Conservation (phyloP, 1,140 invertebrate genomes). For the Leptinotarsa lineolata region DNA sequence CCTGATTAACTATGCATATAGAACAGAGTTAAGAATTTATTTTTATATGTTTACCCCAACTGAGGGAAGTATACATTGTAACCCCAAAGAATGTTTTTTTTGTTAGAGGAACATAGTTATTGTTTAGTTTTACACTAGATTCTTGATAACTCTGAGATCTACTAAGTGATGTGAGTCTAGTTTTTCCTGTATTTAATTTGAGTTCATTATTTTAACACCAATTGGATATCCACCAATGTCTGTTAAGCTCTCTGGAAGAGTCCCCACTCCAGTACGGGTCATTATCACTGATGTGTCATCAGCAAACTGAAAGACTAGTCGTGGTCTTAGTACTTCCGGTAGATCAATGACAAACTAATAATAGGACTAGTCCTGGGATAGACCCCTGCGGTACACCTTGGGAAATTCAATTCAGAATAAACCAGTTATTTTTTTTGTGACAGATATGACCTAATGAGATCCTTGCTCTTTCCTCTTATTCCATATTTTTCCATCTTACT, state of each 20-base stretch:
- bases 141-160: background rate
- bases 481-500: background rate
- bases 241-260: background rate
- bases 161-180: background rate
- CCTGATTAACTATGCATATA: background rate
- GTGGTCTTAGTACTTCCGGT: background rate
- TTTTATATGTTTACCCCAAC: constrained; percentile 2
- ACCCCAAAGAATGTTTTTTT: constrained; percentile 13
- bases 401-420: background rate
- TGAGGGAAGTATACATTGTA: background rate
- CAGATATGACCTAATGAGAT: constrained; percentile 5
- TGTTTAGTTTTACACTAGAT: background rate
- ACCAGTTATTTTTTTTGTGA: constrained; percentile 5
- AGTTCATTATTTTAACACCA: background rate
- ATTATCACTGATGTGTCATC: constrained; percentile 5
- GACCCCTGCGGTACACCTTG: background rate
- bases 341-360: background rate
- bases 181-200: background rate
- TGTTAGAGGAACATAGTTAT: background rate
- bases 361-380: background rate
- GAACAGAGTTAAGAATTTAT: background rate
- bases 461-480: constrained; percentile 9
- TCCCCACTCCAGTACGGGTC: background rate
- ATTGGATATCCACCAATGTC: background rate
- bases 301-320: background rate